Evolutionary conservation across 2,113 vertebrate genomes (phyloP).

Genomic region (Chelonoidis abingdonii): DNA sequence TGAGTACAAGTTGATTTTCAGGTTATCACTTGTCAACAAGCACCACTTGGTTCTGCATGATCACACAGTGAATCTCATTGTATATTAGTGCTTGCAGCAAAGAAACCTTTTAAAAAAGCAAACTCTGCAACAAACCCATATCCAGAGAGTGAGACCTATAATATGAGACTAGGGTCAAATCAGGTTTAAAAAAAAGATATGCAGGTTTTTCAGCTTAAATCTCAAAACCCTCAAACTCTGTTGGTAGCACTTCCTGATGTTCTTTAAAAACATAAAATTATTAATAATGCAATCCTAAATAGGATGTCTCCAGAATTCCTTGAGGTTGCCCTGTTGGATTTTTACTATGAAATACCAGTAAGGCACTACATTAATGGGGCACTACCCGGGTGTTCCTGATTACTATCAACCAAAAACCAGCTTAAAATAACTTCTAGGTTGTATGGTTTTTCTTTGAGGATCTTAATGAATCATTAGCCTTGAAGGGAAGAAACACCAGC

Average conservation of each 20-base stretch:
- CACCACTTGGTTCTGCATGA: neutral
- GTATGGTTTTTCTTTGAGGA: neutral
- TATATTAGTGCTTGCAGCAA: neutral
- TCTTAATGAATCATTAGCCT: neutral
- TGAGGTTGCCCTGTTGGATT: constrained; percentile 37
- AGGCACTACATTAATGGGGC: neutral
- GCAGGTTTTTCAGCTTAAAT: neutral
- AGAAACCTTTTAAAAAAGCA: neutral
- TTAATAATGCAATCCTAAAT: constrained; percentile 17
- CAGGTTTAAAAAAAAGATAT: neutral
- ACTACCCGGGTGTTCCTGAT: neutral
- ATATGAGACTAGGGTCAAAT: neutral
- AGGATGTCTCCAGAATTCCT: constrained; percentile 48
- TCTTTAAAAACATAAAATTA: constrained; percentile 51
- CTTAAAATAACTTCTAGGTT: constrained; percentile 4
- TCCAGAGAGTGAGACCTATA: neutral
- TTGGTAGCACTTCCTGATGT: neutral
- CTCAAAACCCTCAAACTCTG: neutral
- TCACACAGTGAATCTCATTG: rapidly evolving
- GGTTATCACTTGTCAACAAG: neutral
- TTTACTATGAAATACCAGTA: constrained; percentile 58
- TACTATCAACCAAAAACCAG: neutral
- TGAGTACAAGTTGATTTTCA: neutral
- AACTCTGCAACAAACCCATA: neutral
- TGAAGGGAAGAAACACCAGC: constrained; percentile 65